Evolutionary conservation across 2,888 invertebrate genomes (phyloP).

Genomic region (Melanargia galathea): DNA sequence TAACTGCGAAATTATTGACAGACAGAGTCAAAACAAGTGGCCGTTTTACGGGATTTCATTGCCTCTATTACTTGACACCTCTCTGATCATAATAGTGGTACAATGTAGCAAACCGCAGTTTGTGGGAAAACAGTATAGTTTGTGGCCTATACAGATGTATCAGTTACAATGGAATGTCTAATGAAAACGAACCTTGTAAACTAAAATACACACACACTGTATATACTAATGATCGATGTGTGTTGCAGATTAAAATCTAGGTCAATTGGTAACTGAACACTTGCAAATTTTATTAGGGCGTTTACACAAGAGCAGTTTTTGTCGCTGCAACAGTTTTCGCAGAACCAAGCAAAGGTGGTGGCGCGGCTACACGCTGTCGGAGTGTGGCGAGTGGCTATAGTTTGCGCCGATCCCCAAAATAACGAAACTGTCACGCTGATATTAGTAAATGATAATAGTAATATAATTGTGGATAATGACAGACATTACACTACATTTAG

Average conservation of each 20-base stretch:
- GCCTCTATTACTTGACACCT: neutral
- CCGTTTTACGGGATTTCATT: neutral
- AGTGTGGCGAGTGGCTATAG: too few relatives aligned
- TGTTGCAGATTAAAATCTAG: conserved; percentile 16
- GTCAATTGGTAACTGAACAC: conserved; percentile 15
- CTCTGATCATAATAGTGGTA: conserved; percentile 9
- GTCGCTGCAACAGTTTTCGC: neutral
- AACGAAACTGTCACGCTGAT: too few relatives aligned
- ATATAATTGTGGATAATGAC: too few relatives aligned
- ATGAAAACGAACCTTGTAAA: conserved; percentile 16
- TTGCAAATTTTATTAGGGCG: neutral
- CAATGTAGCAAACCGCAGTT: conserved; percentile 11
- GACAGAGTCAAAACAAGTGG: too few relatives aligned
- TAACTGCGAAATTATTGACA: too few relatives aligned
- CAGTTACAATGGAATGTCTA: conserved; percentile 10
- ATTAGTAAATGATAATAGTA: too few relatives aligned
- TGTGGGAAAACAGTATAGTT: conserved; percentile 15
- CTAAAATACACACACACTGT: conserved; percentile 9
- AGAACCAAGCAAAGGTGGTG: too few relatives aligned
- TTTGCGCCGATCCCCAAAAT: too few relatives aligned
- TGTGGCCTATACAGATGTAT: neutral
- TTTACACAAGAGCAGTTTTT: neutral
- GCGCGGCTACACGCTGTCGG: too few relatives aligned
- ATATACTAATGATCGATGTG: conserved; percentile 9
- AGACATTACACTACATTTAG: too few relatives aligned